These are phyloP conservation scores for Habrosyne pyritoides DNA, from an alignment of 2,888 invertebrate species.

Conservation along the genomic window DNA sequence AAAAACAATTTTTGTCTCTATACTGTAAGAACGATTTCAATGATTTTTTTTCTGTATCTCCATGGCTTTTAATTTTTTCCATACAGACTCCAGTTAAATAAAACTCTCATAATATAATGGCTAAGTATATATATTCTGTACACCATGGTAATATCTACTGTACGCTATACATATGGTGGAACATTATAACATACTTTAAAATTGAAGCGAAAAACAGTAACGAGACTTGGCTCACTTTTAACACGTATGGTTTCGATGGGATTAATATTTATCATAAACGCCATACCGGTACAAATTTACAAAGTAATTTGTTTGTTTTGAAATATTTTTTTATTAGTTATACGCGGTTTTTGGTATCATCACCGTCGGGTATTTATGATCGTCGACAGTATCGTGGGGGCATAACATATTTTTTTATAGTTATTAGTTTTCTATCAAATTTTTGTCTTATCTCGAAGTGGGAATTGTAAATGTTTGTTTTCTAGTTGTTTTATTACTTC, in stretches of 20 bases:
- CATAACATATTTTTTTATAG: not conserved
- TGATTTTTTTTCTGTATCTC: no score
- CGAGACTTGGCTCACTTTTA: not conserved
- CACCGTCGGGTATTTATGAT: not conserved
- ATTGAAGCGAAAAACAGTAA: not conserved
- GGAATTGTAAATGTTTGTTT: conserved; percentile 1
- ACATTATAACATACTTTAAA: no score
- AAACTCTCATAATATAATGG: no score
- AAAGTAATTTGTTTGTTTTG: conserved; percentile 7
- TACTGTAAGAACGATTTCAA: no score
- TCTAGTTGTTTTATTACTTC: not conserved
- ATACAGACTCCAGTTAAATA: no score
- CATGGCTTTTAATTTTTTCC: no score
- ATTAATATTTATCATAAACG: not conserved
- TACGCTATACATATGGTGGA: no score
- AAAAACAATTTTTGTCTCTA: no score
- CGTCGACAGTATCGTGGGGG: not conserved
- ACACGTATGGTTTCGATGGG: not conserved
- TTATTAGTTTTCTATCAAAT: not conserved
- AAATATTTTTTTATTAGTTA: conserved; percentile 5
- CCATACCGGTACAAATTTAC: conserved; percentile 14
- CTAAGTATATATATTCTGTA: no score
- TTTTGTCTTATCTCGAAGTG: not conserved
- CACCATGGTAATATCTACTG: no score
- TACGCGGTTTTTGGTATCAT: conserved; percentile 1